Conservation (phyloP, 2,888 invertebrate genomes). For the Amphipoea oculea region DNA sequence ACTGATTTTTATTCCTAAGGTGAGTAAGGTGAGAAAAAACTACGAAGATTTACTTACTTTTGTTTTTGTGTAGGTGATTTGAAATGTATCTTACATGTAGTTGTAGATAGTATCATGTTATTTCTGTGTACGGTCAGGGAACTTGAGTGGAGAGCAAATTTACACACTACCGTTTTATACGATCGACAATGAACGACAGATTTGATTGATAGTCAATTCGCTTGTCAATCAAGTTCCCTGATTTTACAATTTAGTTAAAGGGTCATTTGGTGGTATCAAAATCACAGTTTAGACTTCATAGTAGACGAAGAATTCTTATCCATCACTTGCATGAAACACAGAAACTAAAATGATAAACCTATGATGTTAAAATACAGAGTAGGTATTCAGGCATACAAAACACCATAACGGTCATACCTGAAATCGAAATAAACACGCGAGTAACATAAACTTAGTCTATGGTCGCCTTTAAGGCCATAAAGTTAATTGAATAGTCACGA, state of each 20-base stretch:
- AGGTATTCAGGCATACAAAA: neutral
- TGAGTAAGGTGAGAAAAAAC: slow-evolving; percentile 76
- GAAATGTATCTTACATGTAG: slow-evolving; percentile 9
- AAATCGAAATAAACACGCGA: slow-evolving; percentile 21
- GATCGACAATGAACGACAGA: too few relatives aligned
- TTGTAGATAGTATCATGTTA: slow-evolving; percentile 16
- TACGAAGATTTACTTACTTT: neutral
- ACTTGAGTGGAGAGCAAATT: slow-evolving; percentile 6
- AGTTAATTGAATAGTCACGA: neutral
- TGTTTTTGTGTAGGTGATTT: slow-evolving; percentile 9
- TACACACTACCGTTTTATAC: too few relatives aligned
- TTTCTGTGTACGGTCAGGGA: neutral
- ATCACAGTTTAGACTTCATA: neutral
- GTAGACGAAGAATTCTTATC: neutral
- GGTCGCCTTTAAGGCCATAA: neutral
- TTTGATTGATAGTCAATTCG: neutral
- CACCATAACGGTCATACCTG: slow-evolving; percentile 11
- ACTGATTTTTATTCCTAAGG: slow-evolving; percentile 99
- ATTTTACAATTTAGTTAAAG: neutral
- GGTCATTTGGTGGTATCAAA: slow-evolving; percentile 11
- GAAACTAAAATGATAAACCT: neutral
- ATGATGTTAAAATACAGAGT: neutral
- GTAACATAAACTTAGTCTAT: neutral
- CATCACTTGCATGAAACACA: slow-evolving; percentile 2
- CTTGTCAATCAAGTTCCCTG: neutral